Evolutionary conservation across 2,888 invertebrate species (phyloP).

Genomic region (Anagyrus pseudococci): DNA sequence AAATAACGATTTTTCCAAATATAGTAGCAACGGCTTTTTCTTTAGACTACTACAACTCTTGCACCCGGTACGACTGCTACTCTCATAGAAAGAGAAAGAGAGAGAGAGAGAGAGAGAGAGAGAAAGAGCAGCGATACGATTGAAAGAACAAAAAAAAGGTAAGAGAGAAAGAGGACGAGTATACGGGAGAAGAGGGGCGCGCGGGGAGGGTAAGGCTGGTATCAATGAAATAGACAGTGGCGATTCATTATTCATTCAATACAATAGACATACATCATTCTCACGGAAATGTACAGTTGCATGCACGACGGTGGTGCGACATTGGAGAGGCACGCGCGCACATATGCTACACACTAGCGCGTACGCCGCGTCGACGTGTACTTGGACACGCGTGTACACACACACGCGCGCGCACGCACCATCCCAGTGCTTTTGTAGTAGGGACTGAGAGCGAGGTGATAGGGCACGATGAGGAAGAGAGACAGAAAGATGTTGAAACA

Average conservation of each 20-base stretch:
- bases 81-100: not conserved
- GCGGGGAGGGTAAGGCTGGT: conserved; percentile 13
- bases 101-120: conserved; percentile 1
- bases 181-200: conserved; percentile 10
- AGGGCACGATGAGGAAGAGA: not conserved
- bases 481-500: conserved; percentile 10
- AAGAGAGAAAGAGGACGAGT: conserved; percentile 3
- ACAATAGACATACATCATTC: conserved; percentile 34
- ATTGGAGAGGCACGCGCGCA: not conserved
- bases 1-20: conserved; percentile 21
- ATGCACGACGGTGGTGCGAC: conserved; percentile 4
- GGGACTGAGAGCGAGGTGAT: no score
- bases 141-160: not conserved
- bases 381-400: no score
- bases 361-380: no score
- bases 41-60: not conserved
- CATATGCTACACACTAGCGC: no score
- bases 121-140: conserved; percentile 7
- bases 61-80: not conserved
- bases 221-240: conserved; percentile 33
- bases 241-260: conserved; percentile 33
- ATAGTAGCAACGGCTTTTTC: not conserved
- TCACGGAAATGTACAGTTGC: conserved; percentile 28
- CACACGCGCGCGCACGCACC: no score
- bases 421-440: no score